These are phyloP conservation scores for Falco columbarius DNA, from an alignment of 2,797 vertebrate genomes.

Conservation along the genomic window DNA sequence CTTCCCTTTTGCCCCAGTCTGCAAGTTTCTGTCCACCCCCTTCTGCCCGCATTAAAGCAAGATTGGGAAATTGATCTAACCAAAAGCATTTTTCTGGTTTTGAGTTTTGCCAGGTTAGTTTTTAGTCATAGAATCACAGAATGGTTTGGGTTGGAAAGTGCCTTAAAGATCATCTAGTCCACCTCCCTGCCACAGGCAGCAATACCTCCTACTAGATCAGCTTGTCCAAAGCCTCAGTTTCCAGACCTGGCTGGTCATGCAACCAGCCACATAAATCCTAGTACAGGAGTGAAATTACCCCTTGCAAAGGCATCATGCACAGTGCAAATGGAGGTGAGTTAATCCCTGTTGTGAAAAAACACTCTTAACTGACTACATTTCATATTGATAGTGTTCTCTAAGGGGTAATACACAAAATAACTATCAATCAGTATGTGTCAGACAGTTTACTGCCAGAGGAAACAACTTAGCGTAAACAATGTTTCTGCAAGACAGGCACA, in stretches of 20 bases:
- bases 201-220: too few relatives aligned
- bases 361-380: not conserved
- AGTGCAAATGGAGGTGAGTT: not conserved
- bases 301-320: not conserved
- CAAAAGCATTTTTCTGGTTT: fast-evolving
- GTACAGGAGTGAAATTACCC: not conserved
- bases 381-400: not conserved
- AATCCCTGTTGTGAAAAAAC: not conserved
- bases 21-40: not conserved
- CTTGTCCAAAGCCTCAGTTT: not conserved
- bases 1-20: not conserved
- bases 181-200: too few relatives aligned
- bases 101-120: not conserved
- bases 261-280: not conserved
- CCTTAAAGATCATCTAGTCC: too few relatives aligned
- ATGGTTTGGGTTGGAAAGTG: too few relatives aligned
- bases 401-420: not conserved
- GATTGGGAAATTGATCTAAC: not conserved
- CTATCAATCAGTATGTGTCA: not conserved
- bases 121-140: not conserved
- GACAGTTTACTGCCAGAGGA: slow-evolving; percentile 1
- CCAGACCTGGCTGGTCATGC: not conserved
- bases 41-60: not conserved
- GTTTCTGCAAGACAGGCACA: not conserved
- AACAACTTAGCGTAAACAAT: not conserved